phyloP scores from a whole-genome alignment of 2,888 invertebrate genomes.

The Acronicta leporina region DNA sequence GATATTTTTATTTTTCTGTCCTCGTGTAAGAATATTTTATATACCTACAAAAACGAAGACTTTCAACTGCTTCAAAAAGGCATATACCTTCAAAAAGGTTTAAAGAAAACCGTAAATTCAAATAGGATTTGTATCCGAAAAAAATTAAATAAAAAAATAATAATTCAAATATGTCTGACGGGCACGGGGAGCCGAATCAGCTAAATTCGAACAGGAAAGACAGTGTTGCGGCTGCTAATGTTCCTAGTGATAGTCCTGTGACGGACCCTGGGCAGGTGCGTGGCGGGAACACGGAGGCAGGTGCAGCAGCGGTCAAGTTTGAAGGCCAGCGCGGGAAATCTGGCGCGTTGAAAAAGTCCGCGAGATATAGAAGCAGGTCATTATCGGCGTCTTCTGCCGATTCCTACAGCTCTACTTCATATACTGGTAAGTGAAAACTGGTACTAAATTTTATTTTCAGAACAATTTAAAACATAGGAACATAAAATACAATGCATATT shows the following conservation, averaged over 20 bases:
- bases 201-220: conserved; percentile 76
- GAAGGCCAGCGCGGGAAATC: conserved; percentile 88
- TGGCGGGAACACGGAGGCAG: conserved; percentile 74
- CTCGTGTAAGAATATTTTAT: conserved; percentile 19
- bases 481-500: too few relatives aligned
- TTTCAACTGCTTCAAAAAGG: too few relatives aligned
- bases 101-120: conserved; percentile 37
- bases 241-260: conserved; percentile 92
- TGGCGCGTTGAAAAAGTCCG: conserved; percentile 95
- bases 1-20: conserved; percentile 65
- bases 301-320: conserved; percentile 81
- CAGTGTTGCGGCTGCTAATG: conserved; percentile 80
- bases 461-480: not conserved
- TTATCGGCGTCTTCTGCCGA: conserved; percentile 98
- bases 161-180: conserved; percentile 76
- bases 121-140: conserved; percentile 26
- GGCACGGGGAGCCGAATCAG: conserved; percentile 77
- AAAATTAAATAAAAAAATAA: conserved; percentile 34
- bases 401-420: conserved; percentile 96
- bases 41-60: conserved; percentile 16
- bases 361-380: conserved; percentile 96
- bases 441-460: conserved; percentile 4
- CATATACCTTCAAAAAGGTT: conserved; percentile 26
- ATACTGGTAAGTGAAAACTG: conserved; percentile 88
- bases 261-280: conserved; percentile 92